Percentiles rank a stretch among this genome's conserved stretches.
Evolutionary conservation across 2,113 vertebrate genomes (phyloP).

Genomic region (Nannobrachium achirus): DNA sequence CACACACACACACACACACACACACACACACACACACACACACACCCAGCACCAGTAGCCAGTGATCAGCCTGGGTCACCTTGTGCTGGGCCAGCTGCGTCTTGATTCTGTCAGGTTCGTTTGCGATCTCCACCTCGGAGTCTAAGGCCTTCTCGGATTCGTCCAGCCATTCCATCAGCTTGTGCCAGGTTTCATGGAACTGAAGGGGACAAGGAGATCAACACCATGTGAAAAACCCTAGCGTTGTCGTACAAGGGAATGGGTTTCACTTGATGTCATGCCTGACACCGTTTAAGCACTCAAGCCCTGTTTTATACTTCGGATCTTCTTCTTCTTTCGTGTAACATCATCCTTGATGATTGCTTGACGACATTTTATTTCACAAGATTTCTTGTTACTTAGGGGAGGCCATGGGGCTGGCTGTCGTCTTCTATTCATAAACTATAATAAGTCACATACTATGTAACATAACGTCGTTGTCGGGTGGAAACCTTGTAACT

Average conservation of each 20-base stretch:
- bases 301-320: too few species aligned
- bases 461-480: too few species aligned
- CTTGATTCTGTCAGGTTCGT: constrained; percentile 98
- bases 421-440: too few species aligned
- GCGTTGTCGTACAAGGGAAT: constrained; percentile 8
- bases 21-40: too few species aligned
- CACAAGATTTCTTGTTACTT: too few species aligned
- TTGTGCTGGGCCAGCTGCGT: constrained; percentile 92
- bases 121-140: constrained; percentile 96
- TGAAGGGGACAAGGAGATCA: constrained; percentile 64
- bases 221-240: constrained; percentile 7
- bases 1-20: too few species aligned
- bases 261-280: constrained; percentile 49
- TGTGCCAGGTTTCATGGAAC: constrained; percentile 97
- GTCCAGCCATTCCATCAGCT: constrained; percentile 96
- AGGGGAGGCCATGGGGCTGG: too few species aligned
- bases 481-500: too few species aligned
- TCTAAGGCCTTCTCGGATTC: constrained; percentile 93
- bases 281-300: constrained; percentile 19
- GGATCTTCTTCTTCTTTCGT: too few species aligned
- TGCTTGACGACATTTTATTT: too few species aligned
- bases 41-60: background rate
- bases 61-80: constrained; percentile 72
- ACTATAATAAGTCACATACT: too few species aligned
- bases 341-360: too few species aligned